These are phyloP conservation scores for Hypomecis atomaria DNA, from an alignment of 2,888 invertebrate genomes.

Conservation along the genomic window DNA sequence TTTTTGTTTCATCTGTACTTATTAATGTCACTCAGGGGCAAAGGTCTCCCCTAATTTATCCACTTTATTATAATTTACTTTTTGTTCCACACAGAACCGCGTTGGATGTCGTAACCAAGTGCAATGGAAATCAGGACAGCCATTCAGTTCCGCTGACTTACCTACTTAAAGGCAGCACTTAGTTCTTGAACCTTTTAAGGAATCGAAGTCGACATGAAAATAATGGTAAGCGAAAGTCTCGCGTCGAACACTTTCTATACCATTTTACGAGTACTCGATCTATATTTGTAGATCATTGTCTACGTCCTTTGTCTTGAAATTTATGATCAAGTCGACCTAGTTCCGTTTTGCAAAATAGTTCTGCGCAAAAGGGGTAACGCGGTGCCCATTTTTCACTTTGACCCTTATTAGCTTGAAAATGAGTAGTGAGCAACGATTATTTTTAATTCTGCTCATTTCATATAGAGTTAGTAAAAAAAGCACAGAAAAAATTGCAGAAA, in stretches of 20 bases:
- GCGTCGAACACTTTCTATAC: slow-evolving; percentile 40
- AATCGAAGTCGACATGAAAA: slow-evolving; percentile 37
- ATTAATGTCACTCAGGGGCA: too few species aligned
- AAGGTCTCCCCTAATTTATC: too few species aligned
- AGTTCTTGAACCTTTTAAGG: slow-evolving; percentile 36
- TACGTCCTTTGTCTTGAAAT: slow-evolving; percentile 27
- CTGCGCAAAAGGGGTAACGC: background rate
- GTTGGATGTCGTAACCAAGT: slow-evolving; percentile 10
- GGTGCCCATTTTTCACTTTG: too few species aligned
- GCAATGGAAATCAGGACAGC: slow-evolving; percentile 24
- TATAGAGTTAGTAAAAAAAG: too few species aligned
- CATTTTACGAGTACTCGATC: slow-evolving; percentile 33
- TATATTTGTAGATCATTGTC: slow-evolving; percentile 36
- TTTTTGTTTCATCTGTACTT: too few species aligned
- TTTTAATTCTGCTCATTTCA: too few species aligned
- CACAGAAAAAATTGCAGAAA: too few species aligned
- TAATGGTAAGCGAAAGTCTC: slow-evolving; percentile 44
- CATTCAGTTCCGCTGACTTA: slow-evolving; percentile 20
- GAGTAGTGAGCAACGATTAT: too few species aligned
- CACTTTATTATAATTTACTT: background rate
- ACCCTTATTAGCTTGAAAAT: too few species aligned
- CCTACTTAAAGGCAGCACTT: slow-evolving; percentile 23
- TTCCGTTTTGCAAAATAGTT: slow-evolving; percentile 22
- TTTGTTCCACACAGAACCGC: slow-evolving; percentile 14
- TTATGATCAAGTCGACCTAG: slow-evolving; percentile 22